Percentiles rank a stretch among this genome's conserved stretches.
phyloP scores from a whole-genome alignment of 37 sponge, comb jelly and placozoan genomes.

The Haliclona indistincta region DNA sequence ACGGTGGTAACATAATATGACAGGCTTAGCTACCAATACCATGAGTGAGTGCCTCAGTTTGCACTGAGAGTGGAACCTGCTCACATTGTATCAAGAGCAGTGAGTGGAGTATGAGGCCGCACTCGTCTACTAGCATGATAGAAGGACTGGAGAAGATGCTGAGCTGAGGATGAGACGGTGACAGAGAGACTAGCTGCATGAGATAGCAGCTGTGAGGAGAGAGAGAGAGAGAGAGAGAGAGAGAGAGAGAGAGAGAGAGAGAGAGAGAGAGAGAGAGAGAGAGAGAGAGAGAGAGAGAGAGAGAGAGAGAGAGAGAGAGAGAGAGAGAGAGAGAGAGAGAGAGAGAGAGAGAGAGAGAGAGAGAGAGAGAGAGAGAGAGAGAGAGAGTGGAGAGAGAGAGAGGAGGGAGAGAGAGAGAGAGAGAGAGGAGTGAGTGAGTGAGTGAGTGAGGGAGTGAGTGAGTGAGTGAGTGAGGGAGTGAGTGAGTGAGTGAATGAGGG shows the following conservation, averaged over 20 bases:
- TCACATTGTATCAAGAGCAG: no score
- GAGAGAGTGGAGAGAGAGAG: slow-evolving; percentile 42
- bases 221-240: slow-evolving; percentile 25
- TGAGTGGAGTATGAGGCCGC: no score
- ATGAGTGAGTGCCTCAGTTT: no score
- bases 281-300: slow-evolving; percentile 45
- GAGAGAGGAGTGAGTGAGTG: no score
- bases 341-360: slow-evolving; percentile 45
- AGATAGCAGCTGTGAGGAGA: neutral
- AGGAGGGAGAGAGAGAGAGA: slow-evolving; percentile 43
- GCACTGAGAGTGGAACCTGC: no score
- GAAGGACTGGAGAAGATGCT: neutral
- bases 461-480: no score
- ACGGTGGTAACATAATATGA: no score
- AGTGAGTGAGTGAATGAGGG: no score
- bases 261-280: slow-evolving; percentile 39
- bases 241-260: slow-evolving; percentile 18
- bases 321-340: slow-evolving; percentile 45
- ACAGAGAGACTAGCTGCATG: neutral
- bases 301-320: slow-evolving; percentile 45
- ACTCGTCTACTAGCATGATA: no score
- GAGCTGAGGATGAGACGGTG: no score
- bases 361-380: slow-evolving; percentile 45
- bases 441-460: no score
- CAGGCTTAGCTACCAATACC: no score